Evolutionary conservation across 2,888 invertebrate genomes (phyloP), one percentile per base, ranked within the genome.

Genomic region (Sminthurinus aureus): DNA sequence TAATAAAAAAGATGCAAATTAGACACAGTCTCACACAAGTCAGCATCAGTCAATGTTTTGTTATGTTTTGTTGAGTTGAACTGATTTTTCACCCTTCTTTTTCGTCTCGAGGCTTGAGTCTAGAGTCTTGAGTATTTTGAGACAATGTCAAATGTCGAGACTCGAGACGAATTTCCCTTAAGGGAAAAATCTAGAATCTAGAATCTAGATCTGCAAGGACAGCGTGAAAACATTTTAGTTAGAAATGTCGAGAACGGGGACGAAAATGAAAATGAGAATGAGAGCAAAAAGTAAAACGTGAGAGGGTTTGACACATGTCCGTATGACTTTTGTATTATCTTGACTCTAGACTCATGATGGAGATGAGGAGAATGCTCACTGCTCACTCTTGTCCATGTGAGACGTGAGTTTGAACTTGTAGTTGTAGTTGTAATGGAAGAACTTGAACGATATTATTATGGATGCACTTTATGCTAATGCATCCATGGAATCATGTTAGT

Each of bases 381-480:
- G 2, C 71, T 71, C 15, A 6, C 15, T 13, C 24, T 24, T 13
- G 8, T 24, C 13, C 15, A 9, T 71, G 24, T 71, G 58, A 38
- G 38, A 38, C 6, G 38, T 38, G 38, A 38, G 38, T 38, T 38
- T 38, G 38, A 4, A 38, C 6, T 6, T 38, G 38, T 38, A 38
- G 38, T 38, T 58, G 58, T 58, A 18, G 2, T 13, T 58, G 58
- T 58, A 9, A 58, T 18, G 18, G 15, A 58, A 58, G 13, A 58
- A 58, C 4, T 13, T 58, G 58, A 18, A 9, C 15, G 15, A 58
- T 18, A 58, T 38, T 58, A 58, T 58, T 58, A 38, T 38, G 51
- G 75, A 20, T 75, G 75, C 75, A 75, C 75, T 75, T 75, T 75
- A 75, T 75, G 75, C 75, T 75, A 75, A 75, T 75, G 75, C n/a